Evolutionary conservation across 2,888 invertebrate genomes (phyloP).

Genomic region (Drosophila phalerata): DNA sequence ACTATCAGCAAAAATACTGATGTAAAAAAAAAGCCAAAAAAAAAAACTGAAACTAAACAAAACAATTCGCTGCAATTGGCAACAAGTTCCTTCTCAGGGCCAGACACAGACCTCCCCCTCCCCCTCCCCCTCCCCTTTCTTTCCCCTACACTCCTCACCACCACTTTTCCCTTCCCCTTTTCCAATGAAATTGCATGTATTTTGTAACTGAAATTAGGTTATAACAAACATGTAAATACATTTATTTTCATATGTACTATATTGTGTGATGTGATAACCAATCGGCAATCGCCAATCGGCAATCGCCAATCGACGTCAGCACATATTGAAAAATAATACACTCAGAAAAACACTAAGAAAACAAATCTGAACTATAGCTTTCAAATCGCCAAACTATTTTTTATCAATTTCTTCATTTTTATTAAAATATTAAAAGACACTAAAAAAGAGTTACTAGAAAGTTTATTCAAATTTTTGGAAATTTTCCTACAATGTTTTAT

Average conservation of each 20-base stretch:
- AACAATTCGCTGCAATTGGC: slow-evolving; percentile 35
- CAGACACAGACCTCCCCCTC: not conserved
- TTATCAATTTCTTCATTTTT: too few species aligned
- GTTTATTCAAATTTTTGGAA: too few species aligned
- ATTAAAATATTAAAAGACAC: too few species aligned
- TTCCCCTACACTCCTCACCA: not conserved
- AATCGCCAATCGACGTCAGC: slow-evolving; percentile 21
- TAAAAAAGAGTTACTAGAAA: too few species aligned
- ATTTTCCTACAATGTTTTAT: too few species aligned
- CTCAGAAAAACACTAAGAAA: not conserved
- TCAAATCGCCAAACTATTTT: too few species aligned
- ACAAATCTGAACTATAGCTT: too few species aligned
- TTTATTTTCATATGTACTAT: not conserved
- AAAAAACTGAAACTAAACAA: slow-evolving; percentile 18
- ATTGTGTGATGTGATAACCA: slow-evolving; percentile 33
- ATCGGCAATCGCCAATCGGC: slow-evolving; percentile 18
- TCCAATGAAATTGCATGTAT: not conserved
- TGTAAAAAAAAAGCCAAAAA: not conserved
- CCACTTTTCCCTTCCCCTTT: too few species aligned
- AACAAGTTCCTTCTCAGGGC: slow-evolving; percentile 47
- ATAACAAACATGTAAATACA: slow-evolving; percentile 22
- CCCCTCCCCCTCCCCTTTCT: not conserved
- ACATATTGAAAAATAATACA: slow-evolving; percentile 19
- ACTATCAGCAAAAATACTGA: slow-evolving; percentile 27
- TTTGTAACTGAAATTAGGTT: slow-evolving; percentile 36